Base-by-base conservation (phyloP, 2,113 vertebrate species). In the Pagrus major region DNA sequence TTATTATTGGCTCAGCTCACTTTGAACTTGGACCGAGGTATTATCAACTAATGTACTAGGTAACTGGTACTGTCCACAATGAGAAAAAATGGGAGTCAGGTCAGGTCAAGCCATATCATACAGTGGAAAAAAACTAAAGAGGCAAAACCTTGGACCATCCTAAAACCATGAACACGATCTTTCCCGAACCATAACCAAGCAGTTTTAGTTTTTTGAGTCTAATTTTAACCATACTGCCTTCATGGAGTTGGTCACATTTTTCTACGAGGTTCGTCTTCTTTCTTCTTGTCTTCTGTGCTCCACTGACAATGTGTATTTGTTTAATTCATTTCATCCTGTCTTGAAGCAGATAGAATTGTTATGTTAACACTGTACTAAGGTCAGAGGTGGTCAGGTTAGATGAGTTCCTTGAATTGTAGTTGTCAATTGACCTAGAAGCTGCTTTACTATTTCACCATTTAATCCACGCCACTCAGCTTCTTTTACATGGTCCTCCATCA, bases 301-400 rank as follows among this genome's bases (percentile, higher is more conserved):
- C 20, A 4, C 15, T 55, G 35, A 58, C 8, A 25, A 6, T 46
- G 25, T 64, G 7, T 59, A 23, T 49, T 47, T 59, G 8, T 68
- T 59, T 47, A 39, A 35, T 76, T 70, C 2, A 60, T 76, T 66
- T 42, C 25, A n/a, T 67, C 39, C 37, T 73, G 54, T 74, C 42
- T 66, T 49, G 20, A 82, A 63, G 46, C 16, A 73, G 52, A 68
- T 58, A 59, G 25, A 25, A 27, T n/a, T 46, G 39, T 73, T 67
- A 54, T 9, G 61, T 76, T 74, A 41, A 9, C 44, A 76, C 37
- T 61, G 2, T 69, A 69, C 52, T 67, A 27, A 63, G 42, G 71
- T 71, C 68, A 78, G 41, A 71, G 59, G 61, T 74, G 23, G 44
- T 78, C 56, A 39, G 66, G 51, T 35, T 78, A 58, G 46, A 49